Conservation (phyloP, 2,113 vertebrate species). For the Sceloporus tristichus region DNA sequence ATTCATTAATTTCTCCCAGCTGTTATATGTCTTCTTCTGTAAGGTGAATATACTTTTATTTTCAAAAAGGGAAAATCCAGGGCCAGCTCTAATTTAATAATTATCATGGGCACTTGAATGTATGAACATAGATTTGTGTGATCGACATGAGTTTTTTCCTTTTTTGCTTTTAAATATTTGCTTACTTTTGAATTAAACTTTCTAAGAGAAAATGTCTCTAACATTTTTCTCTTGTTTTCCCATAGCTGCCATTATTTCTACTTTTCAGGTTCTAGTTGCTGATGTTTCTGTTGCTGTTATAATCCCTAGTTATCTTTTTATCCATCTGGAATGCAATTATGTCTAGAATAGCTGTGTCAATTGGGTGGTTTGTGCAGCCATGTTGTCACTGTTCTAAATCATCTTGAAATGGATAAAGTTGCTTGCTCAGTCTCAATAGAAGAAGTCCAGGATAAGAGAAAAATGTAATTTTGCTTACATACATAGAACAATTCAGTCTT, state of each 20-base stretch:
- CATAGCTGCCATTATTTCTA: not conserved
- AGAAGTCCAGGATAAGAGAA: not conserved
- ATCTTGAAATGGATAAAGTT: not conserved
- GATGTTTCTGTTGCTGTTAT: not conserved
- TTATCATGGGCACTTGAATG: not conserved
- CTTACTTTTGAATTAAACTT: not conserved
- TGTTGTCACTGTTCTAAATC: not conserved
- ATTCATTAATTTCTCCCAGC: conserved; percentile 26
- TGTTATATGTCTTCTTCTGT: not conserved
- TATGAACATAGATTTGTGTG: not conserved
- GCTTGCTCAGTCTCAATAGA: not conserved
- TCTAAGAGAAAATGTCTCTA: not conserved
- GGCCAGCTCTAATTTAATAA: not conserved
- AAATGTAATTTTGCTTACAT: not conserved
- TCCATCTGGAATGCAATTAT: not conserved
- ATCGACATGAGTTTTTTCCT: not conserved
- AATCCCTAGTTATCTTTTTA: not conserved
- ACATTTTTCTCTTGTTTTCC: not conserved
- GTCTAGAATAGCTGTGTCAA: not conserved
- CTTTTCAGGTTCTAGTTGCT: not conserved
- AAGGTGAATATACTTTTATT: conserved; percentile 28
- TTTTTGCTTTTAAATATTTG: not conserved
- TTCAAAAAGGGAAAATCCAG: not conserved
- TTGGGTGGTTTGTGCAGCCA: not conserved
- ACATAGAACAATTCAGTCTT: too few relatives aligned